phyloP scores from a whole-genome alignment of 2,888 invertebrate genomes.

The Heliconius charithonia region DNA sequence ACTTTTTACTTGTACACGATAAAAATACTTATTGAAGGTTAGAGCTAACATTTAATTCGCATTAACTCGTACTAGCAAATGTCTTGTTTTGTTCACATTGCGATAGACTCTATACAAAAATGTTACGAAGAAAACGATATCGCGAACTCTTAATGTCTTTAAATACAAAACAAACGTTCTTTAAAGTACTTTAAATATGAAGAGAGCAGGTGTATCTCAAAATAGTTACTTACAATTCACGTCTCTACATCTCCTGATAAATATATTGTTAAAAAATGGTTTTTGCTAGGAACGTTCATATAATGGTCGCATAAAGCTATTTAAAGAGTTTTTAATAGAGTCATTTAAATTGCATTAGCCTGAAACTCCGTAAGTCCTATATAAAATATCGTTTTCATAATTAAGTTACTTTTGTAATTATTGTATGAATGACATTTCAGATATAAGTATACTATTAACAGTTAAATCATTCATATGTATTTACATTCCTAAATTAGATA shows the following conservation, averaged over 20 bases:
- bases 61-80: neutral
- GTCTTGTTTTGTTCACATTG: constrained; percentile 7
- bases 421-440: neutral
- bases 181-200: neutral
- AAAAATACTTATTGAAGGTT: constrained; percentile 6
- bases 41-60: constrained; percentile 8
- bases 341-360: neutral
- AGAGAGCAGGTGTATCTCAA: neutral
- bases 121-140: constrained; percentile 11
- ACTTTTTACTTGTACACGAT: neutral
- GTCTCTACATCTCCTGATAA: neutral
- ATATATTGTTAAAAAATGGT: neutral
- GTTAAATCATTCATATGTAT: neutral
- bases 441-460: neutral
- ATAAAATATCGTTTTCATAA: neutral
- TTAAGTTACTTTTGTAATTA: neutral
- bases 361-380: neutral
- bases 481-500: neutral
- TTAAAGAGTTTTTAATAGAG: neutral
- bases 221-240: neutral
- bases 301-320: neutral
- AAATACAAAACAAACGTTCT: neutral
- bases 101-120: neutral
- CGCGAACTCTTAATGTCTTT: neutral
- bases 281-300: neutral